Conservation (phyloP, 2,888 invertebrate genomes). For the Copidosoma aretas region DNA sequence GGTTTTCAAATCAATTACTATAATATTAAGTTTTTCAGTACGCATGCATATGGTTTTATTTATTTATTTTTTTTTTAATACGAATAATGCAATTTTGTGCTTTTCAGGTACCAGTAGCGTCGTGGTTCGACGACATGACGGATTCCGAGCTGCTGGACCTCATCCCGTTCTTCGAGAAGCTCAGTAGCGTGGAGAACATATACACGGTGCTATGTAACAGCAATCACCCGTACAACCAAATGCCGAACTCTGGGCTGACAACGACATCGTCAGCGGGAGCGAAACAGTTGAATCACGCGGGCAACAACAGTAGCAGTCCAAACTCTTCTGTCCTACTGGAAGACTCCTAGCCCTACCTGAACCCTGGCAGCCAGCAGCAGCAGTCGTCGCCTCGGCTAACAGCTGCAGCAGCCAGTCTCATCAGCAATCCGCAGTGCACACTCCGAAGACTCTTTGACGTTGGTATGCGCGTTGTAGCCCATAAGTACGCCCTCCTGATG, state of each 20-base stretch:
- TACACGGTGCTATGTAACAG: slow-evolving; percentile 93
- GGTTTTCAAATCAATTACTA: slow-evolving; percentile 6
- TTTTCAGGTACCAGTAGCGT: slow-evolving; percentile 91
- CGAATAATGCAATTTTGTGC: neutral
- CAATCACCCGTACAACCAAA: slow-evolving; percentile 80
- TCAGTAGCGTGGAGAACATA: slow-evolving; percentile 96
- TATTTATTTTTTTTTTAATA: too few relatives aligned
- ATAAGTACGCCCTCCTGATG: slow-evolving; percentile 31
- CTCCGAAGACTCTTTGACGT: slow-evolving; percentile 55
- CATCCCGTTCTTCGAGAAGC: slow-evolving; percentile 96
- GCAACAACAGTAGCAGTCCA: slow-evolving; percentile 52
- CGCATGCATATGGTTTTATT: neutral
- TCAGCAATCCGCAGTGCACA: slow-evolving; percentile 52
- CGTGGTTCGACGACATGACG: slow-evolving; percentile 99
- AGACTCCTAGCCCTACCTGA: slow-evolving; percentile 60
- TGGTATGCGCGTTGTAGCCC: slow-evolving; percentile 54
- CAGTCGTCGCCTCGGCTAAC: neutral
- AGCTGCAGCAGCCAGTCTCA: slow-evolving; percentile 28
- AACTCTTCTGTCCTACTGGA: slow-evolving; percentile 55
- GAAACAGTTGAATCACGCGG: too few relatives aligned
- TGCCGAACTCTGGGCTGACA: slow-evolving; percentile 42
- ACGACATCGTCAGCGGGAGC: too few relatives aligned
- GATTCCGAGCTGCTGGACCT: slow-evolving; percentile 96
- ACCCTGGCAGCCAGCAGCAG: slow-evolving; percentile 55
- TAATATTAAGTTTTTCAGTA: neutral